Evolutionary conservation across 1,140 invertebrate species (phyloP), one percentile per base, ranked within the genome.

Genomic region (Pseudachorutes palmiensis): DNA sequence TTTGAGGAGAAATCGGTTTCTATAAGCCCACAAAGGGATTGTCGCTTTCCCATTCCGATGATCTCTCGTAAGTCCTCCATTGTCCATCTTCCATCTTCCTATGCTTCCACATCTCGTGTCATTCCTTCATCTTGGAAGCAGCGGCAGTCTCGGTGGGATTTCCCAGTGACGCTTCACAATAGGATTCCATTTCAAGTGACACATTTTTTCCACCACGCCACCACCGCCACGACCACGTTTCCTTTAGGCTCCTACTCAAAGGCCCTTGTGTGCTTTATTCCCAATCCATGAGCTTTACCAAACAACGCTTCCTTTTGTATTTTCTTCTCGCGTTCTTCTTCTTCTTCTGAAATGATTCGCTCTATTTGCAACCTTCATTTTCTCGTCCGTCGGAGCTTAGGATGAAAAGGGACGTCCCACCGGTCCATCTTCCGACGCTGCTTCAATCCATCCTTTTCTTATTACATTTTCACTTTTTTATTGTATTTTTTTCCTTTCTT

Each of bases 341-440:
- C 28, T 62, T 33, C 29, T 24, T 33, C 14, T 41, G 36, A 49
- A 33, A 29, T 12, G 51, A 58, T 58, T 32, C 31, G 64, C 64
- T 65, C 64, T 65, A 65, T 58, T 65, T 65, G 64, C 49, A 51
- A 65, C 64, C 64, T 65, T 65, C 64, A 58, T 65, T 58, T 65
- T 65, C 62, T 30, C 26, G 22, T 51, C 41, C 45, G 33, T 64
- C 62, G 24, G 33, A 65, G 24, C 48, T 30, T 64, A 41, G n/a
- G 29, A 62, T 33, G n/a, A 62, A 60, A 41, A 41, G 33, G 31
- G 64, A 65, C 64, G 55, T 49, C 64, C 64, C 64, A 65, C 64
- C 30, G 51, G 48, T 30, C 63, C n/a, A n/a, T n/a, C n/a, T n/a
- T n/a, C n/a, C n/a, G n/a, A n/a, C n/a, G n/a, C n/a, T n/a, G n/a